phyloP scores from a whole-genome alignment of 2,888 invertebrate species.

The Malachius bipustulatus region DNA sequence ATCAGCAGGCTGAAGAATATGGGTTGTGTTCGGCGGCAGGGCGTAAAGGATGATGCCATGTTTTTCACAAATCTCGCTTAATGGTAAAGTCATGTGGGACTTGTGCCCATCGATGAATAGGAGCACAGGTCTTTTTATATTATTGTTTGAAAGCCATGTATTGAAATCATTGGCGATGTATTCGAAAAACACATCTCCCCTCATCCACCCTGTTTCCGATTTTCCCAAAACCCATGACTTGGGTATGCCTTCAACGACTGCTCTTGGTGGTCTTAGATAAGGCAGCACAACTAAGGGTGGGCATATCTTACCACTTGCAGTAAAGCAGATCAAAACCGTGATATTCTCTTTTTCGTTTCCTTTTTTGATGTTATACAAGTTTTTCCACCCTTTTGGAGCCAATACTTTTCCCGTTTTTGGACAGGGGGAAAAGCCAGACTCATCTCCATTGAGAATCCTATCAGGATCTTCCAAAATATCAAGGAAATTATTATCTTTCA shows the following conservation, averaged over 20 bases:
- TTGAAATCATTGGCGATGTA: no score
- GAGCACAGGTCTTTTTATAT: constrained; percentile 5
- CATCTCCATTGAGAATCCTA: no score
- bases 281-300: constrained; percentile 18
- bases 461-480: no score
- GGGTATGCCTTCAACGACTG: constrained; percentile 17
- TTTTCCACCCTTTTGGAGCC: constrained; percentile 5
- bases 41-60: no score
- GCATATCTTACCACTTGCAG: constrained; percentile 11
- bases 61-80: no score
- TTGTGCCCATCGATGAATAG: constrained; percentile 5
- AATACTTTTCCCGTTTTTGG: constrained; percentile 16
- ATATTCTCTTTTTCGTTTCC: constrained; percentile 3
- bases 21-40: no score
- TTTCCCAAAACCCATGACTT: constrained; percentile 17
- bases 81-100: no score
- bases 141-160: constrained; percentile 4
- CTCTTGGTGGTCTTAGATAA: constrained; percentile 18
- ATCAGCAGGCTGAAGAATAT: no score
- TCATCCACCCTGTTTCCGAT: constrained; percentile 23
- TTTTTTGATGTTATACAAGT: no score
- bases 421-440: constrained; percentile 27
- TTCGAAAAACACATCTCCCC: no score
- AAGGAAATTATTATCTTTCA: constrained; percentile 18
- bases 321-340: not conserved